Conservation (phyloP, 2,888 invertebrate genomes). For the Ophion ellenae region DNA sequence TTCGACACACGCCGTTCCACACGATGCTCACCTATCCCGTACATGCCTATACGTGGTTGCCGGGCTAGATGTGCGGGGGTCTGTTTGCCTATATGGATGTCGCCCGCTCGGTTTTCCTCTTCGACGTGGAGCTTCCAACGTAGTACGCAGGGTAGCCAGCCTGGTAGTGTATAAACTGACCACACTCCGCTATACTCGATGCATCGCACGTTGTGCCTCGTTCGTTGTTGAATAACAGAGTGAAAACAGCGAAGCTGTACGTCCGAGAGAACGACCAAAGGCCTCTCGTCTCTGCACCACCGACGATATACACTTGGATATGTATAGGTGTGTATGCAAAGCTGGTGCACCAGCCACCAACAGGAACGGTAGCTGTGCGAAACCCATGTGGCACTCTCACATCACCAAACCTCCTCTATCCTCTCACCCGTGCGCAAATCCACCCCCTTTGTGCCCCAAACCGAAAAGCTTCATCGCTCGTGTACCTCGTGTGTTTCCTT, state of each 20-base stretch:
- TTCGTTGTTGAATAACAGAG: constrained; percentile 79
- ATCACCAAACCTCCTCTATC: constrained; percentile 53
- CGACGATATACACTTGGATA: neutral
- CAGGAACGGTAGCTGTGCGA: constrained; percentile 48
- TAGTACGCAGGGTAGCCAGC: constrained; percentile 66
- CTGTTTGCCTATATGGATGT: neutral
- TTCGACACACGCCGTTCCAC: constrained; percentile 57
- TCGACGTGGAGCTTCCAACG: constrained; percentile 28
- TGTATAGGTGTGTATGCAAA: constrained; percentile 1
- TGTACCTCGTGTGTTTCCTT: constrained; percentile 55
- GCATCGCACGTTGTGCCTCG: constrained; percentile 75
- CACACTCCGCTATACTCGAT: constrained; percentile 72
- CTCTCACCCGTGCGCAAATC: constrained; percentile 25
- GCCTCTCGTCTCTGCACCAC: constrained; percentile 66
- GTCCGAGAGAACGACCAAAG: constrained; percentile 77
- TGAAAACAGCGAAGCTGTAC: constrained; percentile 77
- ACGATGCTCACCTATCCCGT: constrained; percentile 30
- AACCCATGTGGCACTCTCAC: constrained; percentile 59
- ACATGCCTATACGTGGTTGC: constrained; percentile 7
- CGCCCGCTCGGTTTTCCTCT: constrained; percentile 30
- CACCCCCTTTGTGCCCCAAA: constrained; percentile 39
- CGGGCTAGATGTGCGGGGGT: neutral
- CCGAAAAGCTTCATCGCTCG: constrained; percentile 17
- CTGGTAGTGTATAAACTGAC: constrained; percentile 79
- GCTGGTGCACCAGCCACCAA: constrained; percentile 51